phyloP scores from a whole-genome alignment of 1,140 invertebrate species.

The Paraescarpia echinospica region DNA sequence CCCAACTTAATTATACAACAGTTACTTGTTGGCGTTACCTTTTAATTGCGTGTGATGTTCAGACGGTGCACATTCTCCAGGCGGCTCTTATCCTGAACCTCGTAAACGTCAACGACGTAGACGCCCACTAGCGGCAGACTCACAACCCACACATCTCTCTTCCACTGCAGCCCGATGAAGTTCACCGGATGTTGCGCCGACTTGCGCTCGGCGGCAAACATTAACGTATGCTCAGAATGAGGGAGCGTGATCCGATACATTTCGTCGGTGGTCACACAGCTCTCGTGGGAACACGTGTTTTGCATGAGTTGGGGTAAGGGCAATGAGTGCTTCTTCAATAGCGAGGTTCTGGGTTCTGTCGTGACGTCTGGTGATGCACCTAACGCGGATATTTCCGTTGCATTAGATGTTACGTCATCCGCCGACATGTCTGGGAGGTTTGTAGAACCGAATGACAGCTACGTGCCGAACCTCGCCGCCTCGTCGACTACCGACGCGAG shows the following conservation, averaged over 20 bases:
- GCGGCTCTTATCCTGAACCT: neutral
- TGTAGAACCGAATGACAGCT: slow-evolving; percentile 44
- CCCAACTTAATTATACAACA: too few species aligned
- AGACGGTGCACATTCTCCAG: neutral
- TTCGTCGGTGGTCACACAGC: neutral
- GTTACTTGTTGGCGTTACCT: neutral
- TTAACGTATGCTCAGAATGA: neutral
- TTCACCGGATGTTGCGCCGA: neutral
- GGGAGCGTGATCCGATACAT: neutral
- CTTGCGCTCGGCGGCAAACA: neutral
- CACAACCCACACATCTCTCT: neutral
- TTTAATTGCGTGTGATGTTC: neutral
- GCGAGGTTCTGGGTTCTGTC: neutral
- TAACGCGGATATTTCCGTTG: neutral
- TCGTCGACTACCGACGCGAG: slow-evolving; percentile 13
- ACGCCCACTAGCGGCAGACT: neutral
- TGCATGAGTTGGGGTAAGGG: too few species aligned
- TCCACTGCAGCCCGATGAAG: neutral
- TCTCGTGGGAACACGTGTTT: neutral
- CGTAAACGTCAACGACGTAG: neutral
- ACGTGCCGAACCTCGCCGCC: neutral
- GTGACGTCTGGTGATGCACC: neutral
- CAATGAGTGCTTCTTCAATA: neutral
- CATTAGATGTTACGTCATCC: neutral
- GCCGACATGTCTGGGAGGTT: slow-evolving; percentile 38